Conservation (phyloP, 2,797 vertebrate genomes). For the Otolemur crassicaudatus region DNA sequence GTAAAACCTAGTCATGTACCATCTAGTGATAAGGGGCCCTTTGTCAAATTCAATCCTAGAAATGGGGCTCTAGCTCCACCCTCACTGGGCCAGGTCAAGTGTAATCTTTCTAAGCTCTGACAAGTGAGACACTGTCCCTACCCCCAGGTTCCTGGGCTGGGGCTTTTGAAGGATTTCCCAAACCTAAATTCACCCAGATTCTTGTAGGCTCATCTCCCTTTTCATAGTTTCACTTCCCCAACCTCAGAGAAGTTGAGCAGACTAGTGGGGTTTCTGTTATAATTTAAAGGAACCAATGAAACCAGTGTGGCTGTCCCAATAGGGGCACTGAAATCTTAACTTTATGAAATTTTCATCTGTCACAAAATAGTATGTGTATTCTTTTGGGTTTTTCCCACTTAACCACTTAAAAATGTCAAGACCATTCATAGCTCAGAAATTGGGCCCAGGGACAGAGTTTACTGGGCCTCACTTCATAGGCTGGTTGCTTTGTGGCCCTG, state of each 20-base stretch:
- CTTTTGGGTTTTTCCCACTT: neutral
- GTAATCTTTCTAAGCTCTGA: too few relatives aligned
- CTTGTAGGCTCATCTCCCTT: neutral
- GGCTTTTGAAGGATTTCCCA: slow-evolving; percentile 66
- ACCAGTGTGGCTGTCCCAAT: neutral
- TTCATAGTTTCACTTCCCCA: slow-evolving; percentile 58
- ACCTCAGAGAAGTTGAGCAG: neutral
- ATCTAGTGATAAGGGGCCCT: neutral
- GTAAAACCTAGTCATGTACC: neutral
- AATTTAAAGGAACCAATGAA: neutral
- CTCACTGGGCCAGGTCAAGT: neutral
- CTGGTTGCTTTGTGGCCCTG: neutral
- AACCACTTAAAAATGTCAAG: slow-evolving; percentile 6
- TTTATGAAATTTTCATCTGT: neutral
- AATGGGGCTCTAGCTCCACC: neutral
- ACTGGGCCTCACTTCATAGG: neutral
- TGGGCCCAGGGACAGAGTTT: neutral
- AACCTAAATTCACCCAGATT: neutral
- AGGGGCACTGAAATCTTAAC: neutral
- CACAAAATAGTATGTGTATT: neutral
- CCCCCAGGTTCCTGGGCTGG: neutral
- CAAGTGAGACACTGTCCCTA: neutral
- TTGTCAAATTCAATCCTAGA: neutral
- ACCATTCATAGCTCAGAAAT: neutral
- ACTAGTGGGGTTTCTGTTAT: neutral